A percentile compares a stretch with the other conserved stretches of the same genome.
These are phyloP conservation scores for Polydrusus pterygomalis DNA, from an alignment of 2,888 invertebrate species.

Conservation along the genomic window DNA sequence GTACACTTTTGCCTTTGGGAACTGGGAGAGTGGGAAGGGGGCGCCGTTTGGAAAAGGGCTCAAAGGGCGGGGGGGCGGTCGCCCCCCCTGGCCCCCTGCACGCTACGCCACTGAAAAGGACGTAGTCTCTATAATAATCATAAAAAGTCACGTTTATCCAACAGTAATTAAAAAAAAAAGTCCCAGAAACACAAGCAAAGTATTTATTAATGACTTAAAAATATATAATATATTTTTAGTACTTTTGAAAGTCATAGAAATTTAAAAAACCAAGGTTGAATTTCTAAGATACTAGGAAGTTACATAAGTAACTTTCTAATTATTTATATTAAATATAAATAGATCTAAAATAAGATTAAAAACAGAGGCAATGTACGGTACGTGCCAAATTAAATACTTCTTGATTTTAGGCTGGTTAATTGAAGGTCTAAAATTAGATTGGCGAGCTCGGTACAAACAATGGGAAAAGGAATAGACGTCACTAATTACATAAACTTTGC, in stretches of 20 bases:
- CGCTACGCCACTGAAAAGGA: too few relatives aligned
- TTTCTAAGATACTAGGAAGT: constrained; percentile 19
- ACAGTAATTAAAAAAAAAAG: too few relatives aligned
- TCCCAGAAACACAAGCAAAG: too few relatives aligned
- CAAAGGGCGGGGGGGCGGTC: too few relatives aligned
- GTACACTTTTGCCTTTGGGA: too few relatives aligned
- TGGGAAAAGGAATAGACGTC: constrained; percentile 4
- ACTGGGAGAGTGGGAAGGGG: too few relatives aligned
- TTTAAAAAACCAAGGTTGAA: constrained; percentile 40
- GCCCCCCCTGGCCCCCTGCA: too few relatives aligned
- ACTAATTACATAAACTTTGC: constrained; percentile 6
- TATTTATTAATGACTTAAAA: too few relatives aligned
- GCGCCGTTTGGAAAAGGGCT: too few relatives aligned
- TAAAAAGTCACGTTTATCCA: too few relatives aligned
- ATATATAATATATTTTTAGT: too few relatives aligned
- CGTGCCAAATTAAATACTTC: constrained; percentile 54
- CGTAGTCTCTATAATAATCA: too few relatives aligned
- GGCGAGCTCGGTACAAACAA: not conserved
- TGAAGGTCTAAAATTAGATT: constrained; percentile 41
- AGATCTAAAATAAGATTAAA: constrained; percentile 38
- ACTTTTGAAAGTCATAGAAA: not conserved
- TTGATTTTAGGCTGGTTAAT: constrained; percentile 41
- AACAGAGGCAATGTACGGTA: constrained; percentile 42
- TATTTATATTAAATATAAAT: constrained; percentile 44
- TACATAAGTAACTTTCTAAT: constrained; percentile 50